phyloP scores from a whole-genome alignment of 1,140 invertebrate species.

The Solenopsis invicta region DNA sequence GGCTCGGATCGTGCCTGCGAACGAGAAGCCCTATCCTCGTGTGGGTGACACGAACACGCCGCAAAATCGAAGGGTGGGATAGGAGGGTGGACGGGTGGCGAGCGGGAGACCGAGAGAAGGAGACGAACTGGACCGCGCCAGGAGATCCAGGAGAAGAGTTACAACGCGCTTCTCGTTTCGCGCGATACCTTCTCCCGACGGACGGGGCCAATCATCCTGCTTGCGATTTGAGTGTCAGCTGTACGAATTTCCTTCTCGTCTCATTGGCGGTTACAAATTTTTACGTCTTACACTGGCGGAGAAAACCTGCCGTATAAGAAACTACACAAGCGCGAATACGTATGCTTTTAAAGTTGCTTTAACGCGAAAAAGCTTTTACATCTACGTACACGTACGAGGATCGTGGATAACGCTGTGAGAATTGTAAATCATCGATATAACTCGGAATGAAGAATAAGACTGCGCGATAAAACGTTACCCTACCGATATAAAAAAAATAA shows the following conservation, averaged over 20 bases:
- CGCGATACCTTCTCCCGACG: conserved; percentile 9
- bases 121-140: conserved; percentile 15
- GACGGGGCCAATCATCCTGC: neutral
- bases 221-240: neutral
- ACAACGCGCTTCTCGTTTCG: neutral
- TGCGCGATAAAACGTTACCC: neutral
- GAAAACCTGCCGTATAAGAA: neutral
- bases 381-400: neutral
- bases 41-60: conserved; percentile 59
- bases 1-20: conserved; percentile 54
- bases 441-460: neutral
- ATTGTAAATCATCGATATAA: neutral
- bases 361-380: neutral
- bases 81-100: neutral
- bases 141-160: conserved; percentile 41
- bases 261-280: neutral
- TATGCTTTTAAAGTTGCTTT: neutral
- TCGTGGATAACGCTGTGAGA: neutral
- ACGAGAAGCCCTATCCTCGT: conserved; percentile 42
- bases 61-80: neutral
- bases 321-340: too few species aligned
- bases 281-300: neutral
- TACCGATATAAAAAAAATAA: neutral
- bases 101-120: conserved; percentile 1
- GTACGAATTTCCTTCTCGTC: neutral